Conservation (phyloP, 2,113 vertebrate species). For the Ardeotis arabs region DNA sequence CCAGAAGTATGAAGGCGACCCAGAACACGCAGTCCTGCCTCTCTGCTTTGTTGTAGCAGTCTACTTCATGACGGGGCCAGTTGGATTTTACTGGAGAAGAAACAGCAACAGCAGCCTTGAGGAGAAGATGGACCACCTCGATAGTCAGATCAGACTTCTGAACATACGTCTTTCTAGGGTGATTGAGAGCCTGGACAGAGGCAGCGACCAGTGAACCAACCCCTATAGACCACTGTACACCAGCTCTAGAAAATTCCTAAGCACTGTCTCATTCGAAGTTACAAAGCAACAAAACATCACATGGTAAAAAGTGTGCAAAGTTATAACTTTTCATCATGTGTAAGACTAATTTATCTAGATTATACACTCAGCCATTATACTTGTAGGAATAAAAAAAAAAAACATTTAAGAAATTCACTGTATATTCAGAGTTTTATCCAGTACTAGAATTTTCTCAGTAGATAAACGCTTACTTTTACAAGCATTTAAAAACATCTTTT, state of each 20-base stretch:
- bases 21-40: constrained; percentile 86
- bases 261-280: constrained; percentile 38
- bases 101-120: constrained; percentile 83
- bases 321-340: constrained; percentile 20
- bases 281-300: constrained; percentile 51
- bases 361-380: constrained; percentile 11
- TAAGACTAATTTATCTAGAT: constrained; percentile 11
- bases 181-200: constrained; percentile 88
- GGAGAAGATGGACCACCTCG: constrained; percentile 95
- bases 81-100: constrained; percentile 90
- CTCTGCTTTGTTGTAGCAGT: constrained; percentile 92
- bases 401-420: constrained; percentile 25
- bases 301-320: constrained; percentile 44
- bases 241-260: constrained; percentile 49
- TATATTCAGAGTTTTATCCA: constrained; percentile 72
- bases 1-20: constrained; percentile 94
- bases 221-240: neutral
- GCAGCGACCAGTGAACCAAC: constrained; percentile 79
- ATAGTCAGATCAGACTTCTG: constrained; percentile 92
- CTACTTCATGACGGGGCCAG: constrained; percentile 95
- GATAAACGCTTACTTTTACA: constrained; percentile 73
- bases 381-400: constrained; percentile 10
- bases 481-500: constrained; percentile 78
- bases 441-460: constrained; percentile 74
- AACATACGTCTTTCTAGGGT: constrained; percentile 93